Evolutionary conservation across 2,797 vertebrate species (phyloP), one percentile per base, ranked within the genome.

Genomic region (Aulostomus chinensis): DNA sequence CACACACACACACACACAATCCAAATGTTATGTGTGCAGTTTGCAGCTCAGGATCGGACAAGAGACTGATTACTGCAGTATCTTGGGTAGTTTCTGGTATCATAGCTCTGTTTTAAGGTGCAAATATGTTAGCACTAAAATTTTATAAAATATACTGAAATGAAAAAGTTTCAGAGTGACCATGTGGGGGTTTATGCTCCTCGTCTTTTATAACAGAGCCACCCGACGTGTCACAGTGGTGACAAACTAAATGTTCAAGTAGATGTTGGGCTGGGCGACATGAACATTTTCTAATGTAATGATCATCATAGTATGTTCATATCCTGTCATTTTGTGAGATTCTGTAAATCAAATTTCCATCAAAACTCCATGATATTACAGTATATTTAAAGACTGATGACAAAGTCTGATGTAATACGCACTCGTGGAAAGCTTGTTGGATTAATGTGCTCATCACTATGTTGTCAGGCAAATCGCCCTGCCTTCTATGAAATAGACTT

Each of bases 101-200:
- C 35, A 18, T 4, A 33, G 34, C 18, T 34, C 3, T 46, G 35
- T 67, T 75, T 74, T 66, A 64, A 67, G 67, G 42, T 54, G 47
- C 33, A 43, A 40, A 49, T 11, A 24, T 41, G 28, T 60, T 20
- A 52, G 35, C 34, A 42, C 46, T 35, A 22, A 14, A 25, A 5
- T 51, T 71, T 69, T 67, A 58, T 49, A 18, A 48, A 41, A 33
- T 22, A 21, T 34, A 43, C 9, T 16, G 49, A 41, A 20, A 33
- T 58, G 33, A 22, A 46, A 29, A 39, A 11, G 34, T 58, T 54
- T 30, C 5, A n/a, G 7, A n/a, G 58, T 28, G 16, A 60, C 55
- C 61, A 65, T 64, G 50, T 16, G 39, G 36, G 57, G 21, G 54
- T 64, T 79, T 55, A 38, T 14, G 30, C 37, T 52, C 37, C 29